Conservation (phyloP, 2,113 vertebrate genomes). For the Lepus americanus region DNA sequence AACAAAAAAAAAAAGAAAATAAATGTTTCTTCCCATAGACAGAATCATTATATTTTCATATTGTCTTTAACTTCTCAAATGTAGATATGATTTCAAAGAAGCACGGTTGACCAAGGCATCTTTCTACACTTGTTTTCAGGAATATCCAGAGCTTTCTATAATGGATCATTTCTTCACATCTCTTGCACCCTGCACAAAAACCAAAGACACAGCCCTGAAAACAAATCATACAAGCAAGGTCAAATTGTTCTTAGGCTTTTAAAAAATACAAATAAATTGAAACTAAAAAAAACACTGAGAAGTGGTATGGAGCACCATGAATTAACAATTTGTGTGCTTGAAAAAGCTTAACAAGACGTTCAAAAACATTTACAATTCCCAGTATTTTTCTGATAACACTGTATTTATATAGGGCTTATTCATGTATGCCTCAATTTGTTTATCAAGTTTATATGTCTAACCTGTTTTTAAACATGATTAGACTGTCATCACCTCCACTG, state of each 20-base stretch:
- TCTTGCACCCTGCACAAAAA: not conserved
- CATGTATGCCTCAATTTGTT: not conserved
- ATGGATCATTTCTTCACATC: not conserved
- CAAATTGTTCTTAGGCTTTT: not conserved
- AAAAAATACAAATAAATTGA: slow-evolving; percentile 51
- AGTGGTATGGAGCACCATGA: not conserved
- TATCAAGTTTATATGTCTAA: slow-evolving; percentile 27
- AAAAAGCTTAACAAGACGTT: slow-evolving; percentile 22
- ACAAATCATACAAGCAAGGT: not conserved
- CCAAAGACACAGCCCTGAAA: not conserved
- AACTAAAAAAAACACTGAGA: not conserved
- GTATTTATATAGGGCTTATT: slow-evolving; percentile 35
- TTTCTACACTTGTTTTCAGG: slow-evolving; percentile 5
- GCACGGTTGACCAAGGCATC: not conserved
- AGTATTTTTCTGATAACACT: not conserved
- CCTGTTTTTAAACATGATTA: not conserved
- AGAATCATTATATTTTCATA: not conserved
- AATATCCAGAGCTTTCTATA: not conserved
- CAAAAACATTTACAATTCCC: not conserved
- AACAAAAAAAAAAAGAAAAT: not conserved
- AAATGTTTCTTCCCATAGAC: not conserved
- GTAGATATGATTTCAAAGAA: slow-evolving; percentile 3
- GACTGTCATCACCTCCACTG: slow-evolving; percentile 1
- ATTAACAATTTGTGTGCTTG: slow-evolving; percentile 32
- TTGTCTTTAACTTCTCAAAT: not conserved